phyloP scores from a whole-genome alignment of 2,113 vertebrate genomes.

The mouse (Mus musculus) region DNA sequence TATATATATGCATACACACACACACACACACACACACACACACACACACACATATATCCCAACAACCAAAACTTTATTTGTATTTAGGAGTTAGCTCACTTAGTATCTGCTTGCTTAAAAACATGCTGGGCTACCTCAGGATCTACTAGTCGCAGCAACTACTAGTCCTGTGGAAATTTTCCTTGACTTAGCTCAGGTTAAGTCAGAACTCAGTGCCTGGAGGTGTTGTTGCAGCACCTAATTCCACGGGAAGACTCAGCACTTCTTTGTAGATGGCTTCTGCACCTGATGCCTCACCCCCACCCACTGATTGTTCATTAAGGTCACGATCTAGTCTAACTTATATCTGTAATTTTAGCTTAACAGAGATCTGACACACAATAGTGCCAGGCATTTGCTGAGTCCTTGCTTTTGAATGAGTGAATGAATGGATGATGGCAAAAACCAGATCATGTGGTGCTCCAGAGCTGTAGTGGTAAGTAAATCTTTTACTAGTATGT shows the following conservation, averaged over 20 bases:
- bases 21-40: too few relatives aligned
- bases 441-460: background rate
- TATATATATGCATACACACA: background rate
- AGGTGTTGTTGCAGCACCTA: background rate
- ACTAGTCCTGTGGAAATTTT: background rate
- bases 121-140: background rate
- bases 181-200: background rate
- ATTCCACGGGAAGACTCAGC: background rate
- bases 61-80: background rate
- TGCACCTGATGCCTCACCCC: background rate
- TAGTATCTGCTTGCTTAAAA: constrained; percentile 21
- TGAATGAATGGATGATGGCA: background rate
- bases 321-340: background rate
- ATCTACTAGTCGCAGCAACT: background rate
- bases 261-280: background rate
- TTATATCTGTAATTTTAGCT: background rate
- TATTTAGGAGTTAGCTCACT: background rate
- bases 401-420: background rate
- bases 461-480: background rate
- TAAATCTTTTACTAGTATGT: background rate
- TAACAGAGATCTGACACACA: background rate
- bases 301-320: background rate
- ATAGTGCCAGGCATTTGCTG: background rate
- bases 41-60: too few relatives aligned
- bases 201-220: background rate